Conservation (phyloP, 2,797 vertebrate species). For the Macropus fuliginosus region DNA sequence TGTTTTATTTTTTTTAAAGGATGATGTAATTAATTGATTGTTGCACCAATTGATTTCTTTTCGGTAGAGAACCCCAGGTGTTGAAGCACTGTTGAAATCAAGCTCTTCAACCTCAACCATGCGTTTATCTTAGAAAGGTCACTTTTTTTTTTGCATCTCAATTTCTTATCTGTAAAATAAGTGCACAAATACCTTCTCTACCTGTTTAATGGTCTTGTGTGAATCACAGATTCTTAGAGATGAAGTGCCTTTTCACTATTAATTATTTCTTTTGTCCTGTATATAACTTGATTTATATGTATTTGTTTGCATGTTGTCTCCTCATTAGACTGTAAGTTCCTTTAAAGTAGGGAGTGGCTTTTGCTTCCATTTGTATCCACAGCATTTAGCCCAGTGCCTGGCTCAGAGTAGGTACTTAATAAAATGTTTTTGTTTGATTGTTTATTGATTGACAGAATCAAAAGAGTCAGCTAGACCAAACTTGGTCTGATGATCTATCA, state of each 20-base stretch:
- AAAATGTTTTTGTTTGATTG: neutral
- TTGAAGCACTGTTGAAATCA: neutral
- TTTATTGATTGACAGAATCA: neutral
- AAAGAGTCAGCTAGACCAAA: neutral
- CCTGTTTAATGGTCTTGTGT: neutral
- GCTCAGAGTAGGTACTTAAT: neutral
- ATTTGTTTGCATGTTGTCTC: neutral
- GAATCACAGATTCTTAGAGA: neutral
- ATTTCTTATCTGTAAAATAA: neutral
- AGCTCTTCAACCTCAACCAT: fast-evolving
- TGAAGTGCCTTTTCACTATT: neutral
- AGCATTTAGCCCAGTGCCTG: neutral
- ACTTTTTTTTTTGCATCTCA: neutral
- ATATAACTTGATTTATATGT: neutral
- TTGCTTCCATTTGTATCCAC: neutral
- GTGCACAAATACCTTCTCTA: neutral
- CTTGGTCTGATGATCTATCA: neutral
- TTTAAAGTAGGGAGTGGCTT: neutral
- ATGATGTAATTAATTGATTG: neutral
- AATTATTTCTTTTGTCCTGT: neutral
- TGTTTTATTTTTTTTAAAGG: neutral
- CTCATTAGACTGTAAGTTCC: neutral
- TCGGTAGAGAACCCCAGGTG: neutral
- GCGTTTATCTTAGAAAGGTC: conserved; percentile 21
- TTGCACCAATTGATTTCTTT: neutral